These are phyloP conservation scores for Arenaria interpres DNA, from an alignment of 2,113 vertebrate genomes.

Conservation along the genomic window DNA sequence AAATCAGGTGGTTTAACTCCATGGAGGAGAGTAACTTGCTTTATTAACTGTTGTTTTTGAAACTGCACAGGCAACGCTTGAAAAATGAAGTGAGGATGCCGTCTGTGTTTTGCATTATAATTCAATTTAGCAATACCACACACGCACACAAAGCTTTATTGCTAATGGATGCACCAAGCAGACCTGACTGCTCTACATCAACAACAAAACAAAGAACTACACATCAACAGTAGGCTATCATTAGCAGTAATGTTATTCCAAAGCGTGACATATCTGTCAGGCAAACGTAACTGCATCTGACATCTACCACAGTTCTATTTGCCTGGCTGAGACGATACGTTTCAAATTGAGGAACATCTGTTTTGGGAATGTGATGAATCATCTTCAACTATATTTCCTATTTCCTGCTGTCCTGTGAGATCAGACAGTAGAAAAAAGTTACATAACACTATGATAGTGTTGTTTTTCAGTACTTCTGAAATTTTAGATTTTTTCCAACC, in stretches of 20 bases:
- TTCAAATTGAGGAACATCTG: slow-evolving; percentile 51
- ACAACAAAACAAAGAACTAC: slow-evolving; percentile 29
- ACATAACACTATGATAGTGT: neutral
- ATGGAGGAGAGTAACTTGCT: neutral
- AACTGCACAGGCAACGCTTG: neutral
- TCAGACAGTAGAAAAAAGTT: slow-evolving; percentile 16
- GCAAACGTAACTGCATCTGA: slow-evolving; percentile 41
- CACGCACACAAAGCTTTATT: neutral
- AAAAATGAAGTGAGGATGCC: slow-evolving; percentile 6
- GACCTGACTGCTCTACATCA: slow-evolving; percentile 46
- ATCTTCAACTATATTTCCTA: slow-evolving; percentile 34
- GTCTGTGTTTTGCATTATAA: slow-evolving; percentile 47
- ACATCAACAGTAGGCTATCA: slow-evolving; percentile 39
- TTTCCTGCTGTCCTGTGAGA: slow-evolving; percentile 19
- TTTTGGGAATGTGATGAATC: neutral
- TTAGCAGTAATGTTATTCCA: slow-evolving; percentile 57
- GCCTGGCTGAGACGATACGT: neutral
- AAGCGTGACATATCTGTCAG: slow-evolving; percentile 20
- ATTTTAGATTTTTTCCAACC: neutral
- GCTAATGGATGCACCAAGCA: slow-evolving; percentile 38
- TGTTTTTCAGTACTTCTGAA: neutral
- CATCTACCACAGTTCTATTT: slow-evolving; percentile 19
- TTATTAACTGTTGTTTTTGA: slow-evolving; percentile 36
- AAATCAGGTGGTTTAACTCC: neutral
- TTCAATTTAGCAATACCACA: slow-evolving; percentile 35